Conservation (phyloP, 2,888 invertebrate species). For the Psylliodes chrysocephalus region DNA sequence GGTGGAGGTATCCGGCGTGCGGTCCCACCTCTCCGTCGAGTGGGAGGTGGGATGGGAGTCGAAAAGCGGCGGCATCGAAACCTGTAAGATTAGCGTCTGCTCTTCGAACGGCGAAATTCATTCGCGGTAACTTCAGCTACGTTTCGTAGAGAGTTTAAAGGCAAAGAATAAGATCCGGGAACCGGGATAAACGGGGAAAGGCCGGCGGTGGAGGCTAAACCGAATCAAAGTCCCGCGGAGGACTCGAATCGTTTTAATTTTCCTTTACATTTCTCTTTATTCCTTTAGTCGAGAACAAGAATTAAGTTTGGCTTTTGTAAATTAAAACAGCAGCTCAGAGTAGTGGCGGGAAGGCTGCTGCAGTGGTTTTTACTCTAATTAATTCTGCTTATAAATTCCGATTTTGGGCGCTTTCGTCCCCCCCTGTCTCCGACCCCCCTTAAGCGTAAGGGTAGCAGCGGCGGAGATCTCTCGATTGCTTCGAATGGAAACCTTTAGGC, state of each 20-base stretch:
- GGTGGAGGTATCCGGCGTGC: conserved; percentile 6
- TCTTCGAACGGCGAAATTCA: conserved; percentile 23
- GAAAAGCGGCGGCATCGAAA: conserved; percentile 16
- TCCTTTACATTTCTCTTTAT: conserved; percentile 68
- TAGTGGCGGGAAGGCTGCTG: conserved; percentile 62
- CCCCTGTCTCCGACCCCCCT: conserved; percentile 22
- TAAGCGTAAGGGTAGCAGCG: conserved; percentile 19
- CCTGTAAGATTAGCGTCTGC: conserved; percentile 40
- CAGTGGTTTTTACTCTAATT: conserved; percentile 68
- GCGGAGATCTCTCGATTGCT: not conserved
- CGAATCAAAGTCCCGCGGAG: conserved; percentile 63
- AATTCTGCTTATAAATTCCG: conserved; percentile 68
- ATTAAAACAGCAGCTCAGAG: conserved; percentile 66
- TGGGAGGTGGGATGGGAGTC: conserved; percentile 15
- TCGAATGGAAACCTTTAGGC: conserved; percentile 4
- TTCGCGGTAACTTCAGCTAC: conserved; percentile 14
- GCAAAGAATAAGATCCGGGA: conserved; percentile 20
- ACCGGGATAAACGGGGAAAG: conserved; percentile 49
- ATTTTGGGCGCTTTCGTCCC: conserved; percentile 56
- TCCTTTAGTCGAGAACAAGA: conserved; percentile 67
- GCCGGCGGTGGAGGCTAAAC: conserved; percentile 58
- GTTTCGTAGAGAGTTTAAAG: conserved; percentile 4
- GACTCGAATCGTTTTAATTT: conserved; percentile 67
- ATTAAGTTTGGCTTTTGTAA: conserved; percentile 69
- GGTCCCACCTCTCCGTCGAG: conserved; percentile 18